Evolutionary conservation across 2,113 vertebrate genomes (phyloP).

Genomic region (Reinhardtius hippoglossoides): DNA sequence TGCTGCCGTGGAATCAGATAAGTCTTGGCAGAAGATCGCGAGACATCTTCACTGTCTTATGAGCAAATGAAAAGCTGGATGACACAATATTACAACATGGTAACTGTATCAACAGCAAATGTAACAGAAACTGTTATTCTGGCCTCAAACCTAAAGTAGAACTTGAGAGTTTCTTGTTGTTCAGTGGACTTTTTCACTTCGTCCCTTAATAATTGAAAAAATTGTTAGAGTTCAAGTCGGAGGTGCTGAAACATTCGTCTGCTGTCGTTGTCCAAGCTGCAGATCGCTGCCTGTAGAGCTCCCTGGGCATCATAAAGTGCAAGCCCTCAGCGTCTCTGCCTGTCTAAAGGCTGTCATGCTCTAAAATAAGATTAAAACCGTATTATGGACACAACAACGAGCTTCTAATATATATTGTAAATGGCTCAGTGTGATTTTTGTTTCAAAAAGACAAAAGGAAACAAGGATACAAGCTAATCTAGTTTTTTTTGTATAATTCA

Average conservation of each 20-base stretch:
- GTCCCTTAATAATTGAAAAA: not conserved
- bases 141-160: not conserved
- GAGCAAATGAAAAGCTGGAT: not conserved
- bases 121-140: not conserved
- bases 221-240: too few species aligned
- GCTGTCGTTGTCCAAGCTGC: slow-evolving; percentile 3
- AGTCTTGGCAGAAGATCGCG: not conserved
- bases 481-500: not conserved
- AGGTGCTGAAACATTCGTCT: too few species aligned
- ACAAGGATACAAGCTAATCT: not conserved
- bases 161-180: not conserved
- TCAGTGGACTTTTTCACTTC: not conserved
- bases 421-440: not conserved
- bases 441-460: not conserved
- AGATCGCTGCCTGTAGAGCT: not conserved
- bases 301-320: not conserved
- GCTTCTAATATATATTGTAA: not conserved
- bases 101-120: not conserved
- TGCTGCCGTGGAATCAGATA: not conserved
- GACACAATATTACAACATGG: not conserved
- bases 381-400: not conserved
- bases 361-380: not conserved
- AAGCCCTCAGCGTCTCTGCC: not conserved
- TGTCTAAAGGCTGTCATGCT: not conserved
- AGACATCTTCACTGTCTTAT: not conserved